Base-by-base conservation (phyloP, 2,113 vertebrate species). In the Calonectris borealis region DNA sequence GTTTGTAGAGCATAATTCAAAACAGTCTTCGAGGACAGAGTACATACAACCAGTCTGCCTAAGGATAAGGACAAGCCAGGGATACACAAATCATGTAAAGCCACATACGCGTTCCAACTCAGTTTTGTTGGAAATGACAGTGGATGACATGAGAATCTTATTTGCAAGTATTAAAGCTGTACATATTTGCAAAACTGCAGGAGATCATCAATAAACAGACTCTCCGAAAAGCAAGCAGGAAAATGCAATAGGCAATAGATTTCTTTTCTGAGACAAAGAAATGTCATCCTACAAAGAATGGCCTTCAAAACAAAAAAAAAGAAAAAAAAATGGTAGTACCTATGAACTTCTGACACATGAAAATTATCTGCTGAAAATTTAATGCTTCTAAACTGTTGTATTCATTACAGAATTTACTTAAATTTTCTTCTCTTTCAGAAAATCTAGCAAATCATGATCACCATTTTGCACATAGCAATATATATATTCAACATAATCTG, bases 101-200 rank as follows among this genome's bases (percentile, higher is more conserved):
- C 42, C 34, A 34, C 15, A 7, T 5, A 24, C 4, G 7, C 0
- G 0, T 9, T 68, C 66, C 57, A 36, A 19, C 12, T 21, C 52
- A 13, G 19, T 48, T 81, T 34, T 31, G 19, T 4, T 70, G 79
- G 65, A 78, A 73, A 38, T 51, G 19, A 44, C 46, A 68, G 29
- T 5, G 51, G 38, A 32, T 42, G 12, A 32, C 38, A 31, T 2
- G 3, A 71, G 11, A 81, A 60, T 54, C 44, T 82, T 51, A 51
- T 52, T 24, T 90, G 26, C 38, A 77, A 73, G 27, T 16, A 79
- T 26, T 78, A 61, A 76, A 64, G 57, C 21, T 76, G 25, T 4
- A 69, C 5, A 26, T 36, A 68, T 73, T 46, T n/a, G 24, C 27
- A 88, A n/a, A 90, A 61, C 26, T 79, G 48, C 58, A 80, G 32